phyloP scores from a whole-genome alignment of 2,113 vertebrate genomes.

The Etia nguti region DNA sequence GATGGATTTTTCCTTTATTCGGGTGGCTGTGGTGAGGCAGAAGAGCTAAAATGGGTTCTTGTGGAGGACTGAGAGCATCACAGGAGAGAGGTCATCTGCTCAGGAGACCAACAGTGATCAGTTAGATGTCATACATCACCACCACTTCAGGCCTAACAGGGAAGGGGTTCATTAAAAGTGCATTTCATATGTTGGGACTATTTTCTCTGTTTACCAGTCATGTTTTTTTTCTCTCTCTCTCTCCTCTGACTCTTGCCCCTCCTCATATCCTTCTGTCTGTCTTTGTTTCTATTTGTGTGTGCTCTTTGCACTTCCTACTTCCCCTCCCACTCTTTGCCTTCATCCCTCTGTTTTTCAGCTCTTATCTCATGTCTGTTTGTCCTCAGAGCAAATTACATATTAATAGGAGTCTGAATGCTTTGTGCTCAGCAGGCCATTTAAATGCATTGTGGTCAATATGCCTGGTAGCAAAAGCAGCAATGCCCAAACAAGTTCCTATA shows the following conservation, averaged over 20 bases:
- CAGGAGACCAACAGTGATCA: conserved; percentile 14
- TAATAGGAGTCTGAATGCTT: conserved; percentile 8
- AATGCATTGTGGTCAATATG: not conserved
- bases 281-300: not conserved
- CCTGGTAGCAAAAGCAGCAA: not conserved
- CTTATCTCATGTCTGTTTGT: not conserved
- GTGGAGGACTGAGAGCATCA: not conserved
- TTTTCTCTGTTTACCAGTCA: not conserved
- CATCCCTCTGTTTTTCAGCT: not conserved
- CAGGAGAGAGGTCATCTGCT: conserved; percentile 19
- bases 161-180: not conserved
- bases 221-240: not conserved
- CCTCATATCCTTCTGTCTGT: not conserved
- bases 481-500: not conserved
- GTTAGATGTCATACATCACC: conserved; percentile 12
- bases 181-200: not conserved
- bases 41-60: conserved; percentile 20
- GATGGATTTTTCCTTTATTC: conserved; percentile 1
- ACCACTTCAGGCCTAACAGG: not conserved
- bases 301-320: not conserved
- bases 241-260: not conserved
- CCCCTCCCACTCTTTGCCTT: not conserved
- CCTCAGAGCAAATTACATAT: not conserved
- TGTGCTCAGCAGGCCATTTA: conserved; percentile 1
- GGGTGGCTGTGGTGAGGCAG: not conserved